Evolutionary conservation across 2,888 invertebrate species (phyloP), one percentile per base, ranked within the genome.

Genomic region (Trissoscelio sp.): DNA sequence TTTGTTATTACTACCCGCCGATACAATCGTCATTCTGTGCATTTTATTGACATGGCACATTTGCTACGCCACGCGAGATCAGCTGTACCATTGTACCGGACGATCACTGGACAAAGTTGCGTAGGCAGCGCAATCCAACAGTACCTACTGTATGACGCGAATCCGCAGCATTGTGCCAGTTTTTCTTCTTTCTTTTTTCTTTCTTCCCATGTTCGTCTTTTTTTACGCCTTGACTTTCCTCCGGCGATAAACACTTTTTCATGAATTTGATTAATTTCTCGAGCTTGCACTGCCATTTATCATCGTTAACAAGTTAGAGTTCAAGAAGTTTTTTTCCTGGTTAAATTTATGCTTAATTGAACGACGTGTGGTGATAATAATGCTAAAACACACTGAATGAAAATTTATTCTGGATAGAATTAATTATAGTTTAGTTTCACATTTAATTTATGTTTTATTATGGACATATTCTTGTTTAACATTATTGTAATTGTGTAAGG

Each of bases 11-110:
- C 69, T 57, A 70, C 46, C 57, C 55, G 48, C 66, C 58, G 69
- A 70, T 70, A 58, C 69, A 57, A 69, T 69, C 55, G 69, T 69
- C 44, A 69, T 69, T 69, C 55, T 69, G 34, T 69, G 69, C 69
- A 69, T 69, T 42, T 69, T 57, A 69, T 55, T 42, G 69, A 55
- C 42, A 42, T 57, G 69, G 39, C 67, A 55, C 67, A 53, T 53
- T 67, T 42, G 67, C 67, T 55, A 24, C 53, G 16, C 53, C 42
- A 67, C 55, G 31, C 31, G 34, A 55, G 31, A 66, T 66, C 53
- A 53, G 67, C 42, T 67, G 28, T 20, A 39, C 57, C 46, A 55
- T 55, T 55, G 69, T 66, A 53, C 51, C 39, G 34, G 39, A 53
- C 66, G 66, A 39, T 39, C 51, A 22, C 34, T n/a, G 39, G 14